Percentiles rank a stretch among this genome's conserved stretches.
Evolutionary conservation across 37 sponge, comb jelly and placozoan genomes (phyloP).

Genomic region (Ephydatia muelleri): DNA sequence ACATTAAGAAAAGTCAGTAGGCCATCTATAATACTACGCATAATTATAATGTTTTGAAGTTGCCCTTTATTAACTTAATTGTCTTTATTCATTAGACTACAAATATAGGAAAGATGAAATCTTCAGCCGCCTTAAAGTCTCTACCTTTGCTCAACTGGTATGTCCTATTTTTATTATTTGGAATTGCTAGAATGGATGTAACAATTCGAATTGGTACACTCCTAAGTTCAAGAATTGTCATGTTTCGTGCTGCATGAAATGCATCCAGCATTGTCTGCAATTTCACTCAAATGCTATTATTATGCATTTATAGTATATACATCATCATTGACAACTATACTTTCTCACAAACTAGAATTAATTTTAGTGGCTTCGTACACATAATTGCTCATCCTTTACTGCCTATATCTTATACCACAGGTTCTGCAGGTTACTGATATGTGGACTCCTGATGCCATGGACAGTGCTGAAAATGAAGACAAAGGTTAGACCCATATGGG

Average conservation of each 20-base stretch:
- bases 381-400: not conserved
- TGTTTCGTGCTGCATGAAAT: too few relatives aligned
- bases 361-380: not conserved
- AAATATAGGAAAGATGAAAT: constrained; percentile 92
- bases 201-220: not conserved
- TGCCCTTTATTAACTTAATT: constrained; percentile 3
- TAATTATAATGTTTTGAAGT: not conserved
- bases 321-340: not conserved
- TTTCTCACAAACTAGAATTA: not conserved
- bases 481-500: not conserved
- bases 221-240: not conserved
- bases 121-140: constrained; percentile 89
- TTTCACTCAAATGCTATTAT: too few relatives aligned
- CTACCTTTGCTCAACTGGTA: constrained; percentile 98
- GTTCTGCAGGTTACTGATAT: constrained; percentile 16
- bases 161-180: not conserved
- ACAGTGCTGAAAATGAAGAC: not conserved
- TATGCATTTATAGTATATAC: not conserved
- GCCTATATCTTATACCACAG: not conserved
- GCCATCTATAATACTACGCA: not conserved
- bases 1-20: constrained; percentile 75
- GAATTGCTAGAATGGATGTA: not conserved
- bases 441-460: not conserved
- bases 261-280: too few relatives aligned
- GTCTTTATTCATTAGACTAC: constrained; percentile 68